Evolutionary conservation across 2,888 invertebrate species (phyloP).

Genomic region (Lasioglossum malachurum): DNA sequence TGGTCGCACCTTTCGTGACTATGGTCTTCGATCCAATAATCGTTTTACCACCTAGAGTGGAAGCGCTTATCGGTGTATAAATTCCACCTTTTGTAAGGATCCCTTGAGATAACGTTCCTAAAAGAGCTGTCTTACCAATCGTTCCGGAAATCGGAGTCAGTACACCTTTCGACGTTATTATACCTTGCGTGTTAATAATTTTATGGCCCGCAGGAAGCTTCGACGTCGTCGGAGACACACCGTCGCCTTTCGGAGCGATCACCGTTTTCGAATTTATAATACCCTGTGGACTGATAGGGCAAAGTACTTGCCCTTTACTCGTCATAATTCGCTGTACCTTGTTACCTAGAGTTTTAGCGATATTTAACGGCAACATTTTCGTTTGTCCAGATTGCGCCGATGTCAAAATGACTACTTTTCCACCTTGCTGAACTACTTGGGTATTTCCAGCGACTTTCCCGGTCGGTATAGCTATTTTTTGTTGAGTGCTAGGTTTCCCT

Average conservation of each 20-base stretch:
- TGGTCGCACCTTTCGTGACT: slow-evolving; percentile 75
- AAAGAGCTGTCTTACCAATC: slow-evolving; percentile 72
- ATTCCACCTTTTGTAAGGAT: slow-evolving; percentile 77
- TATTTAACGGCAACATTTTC: slow-evolving; percentile 79
- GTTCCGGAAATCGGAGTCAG: slow-evolving; percentile 84
- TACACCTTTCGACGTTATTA: slow-evolving; percentile 81
- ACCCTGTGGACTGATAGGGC: slow-evolving; percentile 73
- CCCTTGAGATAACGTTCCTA: slow-evolving; percentile 75
- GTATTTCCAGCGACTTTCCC: slow-evolving; percentile 76
- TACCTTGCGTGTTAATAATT: slow-evolving; percentile 80
- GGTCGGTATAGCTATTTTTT: slow-evolving; percentile 76
- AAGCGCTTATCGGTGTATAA: slow-evolving; percentile 76
- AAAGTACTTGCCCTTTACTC: slow-evolving; percentile 87
- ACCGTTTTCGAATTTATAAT: slow-evolving; percentile 73
- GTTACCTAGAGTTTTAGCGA: slow-evolving; percentile 84
- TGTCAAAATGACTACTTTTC: slow-evolving; percentile 83
- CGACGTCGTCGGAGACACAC: slow-evolving; percentile 75
- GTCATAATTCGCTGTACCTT: slow-evolving; percentile 86
- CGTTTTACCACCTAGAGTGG: slow-evolving; percentile 75
- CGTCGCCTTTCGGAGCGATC: slow-evolving; percentile 82
- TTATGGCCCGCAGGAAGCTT: slow-evolving; percentile 84
- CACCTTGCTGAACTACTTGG: slow-evolving; percentile 82
- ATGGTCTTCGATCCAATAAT: slow-evolving; percentile 77
- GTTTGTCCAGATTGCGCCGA: slow-evolving; percentile 79
- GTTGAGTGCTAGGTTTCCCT: slow-evolving; percentile 74